Percentiles rank a stretch among this genome's conserved stretches.
phyloP scores from a whole-genome alignment of 2,797 vertebrate genomes.

The Lepilemur septentrionalis region DNA sequence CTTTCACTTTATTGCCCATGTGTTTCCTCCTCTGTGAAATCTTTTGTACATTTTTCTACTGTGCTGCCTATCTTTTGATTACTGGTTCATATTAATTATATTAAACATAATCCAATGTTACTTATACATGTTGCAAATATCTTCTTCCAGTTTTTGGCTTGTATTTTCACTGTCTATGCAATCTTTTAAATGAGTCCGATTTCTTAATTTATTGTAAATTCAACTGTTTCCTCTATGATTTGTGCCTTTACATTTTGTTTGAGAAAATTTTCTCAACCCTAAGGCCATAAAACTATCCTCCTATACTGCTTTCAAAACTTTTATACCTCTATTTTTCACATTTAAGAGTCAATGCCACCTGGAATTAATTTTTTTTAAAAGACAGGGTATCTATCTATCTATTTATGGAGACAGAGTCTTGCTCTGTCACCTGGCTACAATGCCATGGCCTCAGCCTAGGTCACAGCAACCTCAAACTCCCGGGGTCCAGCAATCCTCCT shows the following conservation, averaged over 20 bases:
- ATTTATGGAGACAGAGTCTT: too few relatives aligned
- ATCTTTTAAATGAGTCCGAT: background rate
- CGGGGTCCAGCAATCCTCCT: too few relatives aligned
- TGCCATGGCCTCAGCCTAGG: too few relatives aligned
- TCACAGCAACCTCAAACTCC: too few relatives aligned
- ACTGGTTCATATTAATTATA: background rate
- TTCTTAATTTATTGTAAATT: background rate
- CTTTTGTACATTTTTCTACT: background rate
- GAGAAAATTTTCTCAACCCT: background rate
- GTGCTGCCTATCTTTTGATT: background rate
- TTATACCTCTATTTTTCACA: background rate
- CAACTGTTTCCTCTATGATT: background rate
- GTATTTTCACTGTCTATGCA: background rate
- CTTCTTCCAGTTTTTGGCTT: background rate
- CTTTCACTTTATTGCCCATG: background rate
- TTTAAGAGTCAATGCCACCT: background rate
- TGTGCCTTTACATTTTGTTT: background rate
- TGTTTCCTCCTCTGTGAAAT: background rate
- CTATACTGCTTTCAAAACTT: background rate
- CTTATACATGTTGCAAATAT: background rate
- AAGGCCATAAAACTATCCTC: background rate
- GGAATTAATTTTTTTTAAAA: too few relatives aligned
- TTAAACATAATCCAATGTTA: background rate
- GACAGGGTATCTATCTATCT: too few relatives aligned
- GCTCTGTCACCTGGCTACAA: too few relatives aligned